Evolutionary conservation across 1,140 invertebrate genomes (phyloP), one percentile per base, ranked within the genome.

Genomic region (Ditylenchus dipsaci): DNA sequence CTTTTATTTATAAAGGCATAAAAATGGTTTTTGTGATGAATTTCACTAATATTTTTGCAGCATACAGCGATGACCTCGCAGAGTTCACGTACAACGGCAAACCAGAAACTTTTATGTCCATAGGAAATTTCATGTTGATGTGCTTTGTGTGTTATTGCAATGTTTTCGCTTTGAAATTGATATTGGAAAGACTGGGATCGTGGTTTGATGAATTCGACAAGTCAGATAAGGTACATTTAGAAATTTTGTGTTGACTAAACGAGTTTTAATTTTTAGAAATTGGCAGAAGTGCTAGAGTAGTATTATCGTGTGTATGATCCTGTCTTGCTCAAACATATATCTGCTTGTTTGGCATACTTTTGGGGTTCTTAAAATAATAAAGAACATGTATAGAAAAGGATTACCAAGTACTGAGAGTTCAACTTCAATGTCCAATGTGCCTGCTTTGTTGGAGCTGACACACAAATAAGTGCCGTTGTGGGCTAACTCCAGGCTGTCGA

Each of bases 361-460:
- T 53, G 23, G 15, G 3, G 33, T 3, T 38, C 11, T 38, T 38
- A 11, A 38, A 7, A 53, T 7, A 53, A 53, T 53, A 21, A 53
- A n/a, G n/a, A n/a, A n/a, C n/a, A n/a, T n/a, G n/a, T n/a, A n/a
- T n/a, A n/a, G n/a, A 58, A 57, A 45, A 63, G 58, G 59, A 27
- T 58, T 67, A 77, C 75, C 75, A 27, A 78, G 59, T 30, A 80
- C 78, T 9, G 33, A 57, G 15, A 80, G 58, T 3, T 75, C 64
- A 15, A 80, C 67, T 27, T 79, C 73, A 23, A 79, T 63, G 60
- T 81, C 79, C 21, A 81, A 21, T 21, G 45, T 67, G 3, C 76
- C 78, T 26, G 69, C 79, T 58, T 76, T 74, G 62, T 75, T 81
- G 19, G 76, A 43, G 13, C 76, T 72, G 21, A 77, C 65, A 65